Conservation (phyloP, 2,113 vertebrate genomes). For the Catagonus wagneri region DNA sequence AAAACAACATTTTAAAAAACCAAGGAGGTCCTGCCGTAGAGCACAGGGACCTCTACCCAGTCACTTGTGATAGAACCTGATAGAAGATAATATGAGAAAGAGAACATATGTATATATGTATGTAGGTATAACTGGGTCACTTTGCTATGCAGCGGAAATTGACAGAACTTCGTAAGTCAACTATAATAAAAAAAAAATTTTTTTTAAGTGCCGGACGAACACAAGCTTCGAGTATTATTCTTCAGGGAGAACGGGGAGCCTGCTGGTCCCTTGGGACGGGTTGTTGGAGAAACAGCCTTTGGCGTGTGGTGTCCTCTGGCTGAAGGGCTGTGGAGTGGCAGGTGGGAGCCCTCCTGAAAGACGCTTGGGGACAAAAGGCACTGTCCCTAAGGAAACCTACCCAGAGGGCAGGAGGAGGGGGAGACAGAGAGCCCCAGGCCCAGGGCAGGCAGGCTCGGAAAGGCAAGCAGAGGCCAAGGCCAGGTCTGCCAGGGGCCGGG, state of each 20-base stretch:
- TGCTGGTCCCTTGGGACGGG: background rate
- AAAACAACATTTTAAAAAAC: no score
- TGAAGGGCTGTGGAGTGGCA: background rate
- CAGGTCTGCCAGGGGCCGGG: background rate
- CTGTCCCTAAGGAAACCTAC: background rate
- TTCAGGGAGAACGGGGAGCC: background rate
- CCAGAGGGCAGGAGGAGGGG: background rate
- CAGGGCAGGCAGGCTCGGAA: background rate
- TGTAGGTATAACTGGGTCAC: no score
- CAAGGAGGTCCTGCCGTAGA: no score
- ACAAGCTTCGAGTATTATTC: background rate
- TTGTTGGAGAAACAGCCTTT: background rate
- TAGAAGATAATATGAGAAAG: no score
- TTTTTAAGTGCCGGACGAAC: rapidly evolving
- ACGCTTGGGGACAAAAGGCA: background rate
- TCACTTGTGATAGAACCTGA: no score
- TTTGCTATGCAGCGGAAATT: no score
- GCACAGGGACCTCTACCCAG: no score
- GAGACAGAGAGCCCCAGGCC: background rate
- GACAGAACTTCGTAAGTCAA: no score
- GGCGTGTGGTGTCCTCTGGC: background rate
- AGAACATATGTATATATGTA: no score
- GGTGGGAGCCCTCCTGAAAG: rapidly evolving
- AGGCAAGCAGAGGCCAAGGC: background rate
- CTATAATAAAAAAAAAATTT: no score